Percentiles rank a stretch among this genome's conserved stretches.
Conservation (phyloP, 2,113 vertebrate genomes). For the Trogon melanurus region DNA sequence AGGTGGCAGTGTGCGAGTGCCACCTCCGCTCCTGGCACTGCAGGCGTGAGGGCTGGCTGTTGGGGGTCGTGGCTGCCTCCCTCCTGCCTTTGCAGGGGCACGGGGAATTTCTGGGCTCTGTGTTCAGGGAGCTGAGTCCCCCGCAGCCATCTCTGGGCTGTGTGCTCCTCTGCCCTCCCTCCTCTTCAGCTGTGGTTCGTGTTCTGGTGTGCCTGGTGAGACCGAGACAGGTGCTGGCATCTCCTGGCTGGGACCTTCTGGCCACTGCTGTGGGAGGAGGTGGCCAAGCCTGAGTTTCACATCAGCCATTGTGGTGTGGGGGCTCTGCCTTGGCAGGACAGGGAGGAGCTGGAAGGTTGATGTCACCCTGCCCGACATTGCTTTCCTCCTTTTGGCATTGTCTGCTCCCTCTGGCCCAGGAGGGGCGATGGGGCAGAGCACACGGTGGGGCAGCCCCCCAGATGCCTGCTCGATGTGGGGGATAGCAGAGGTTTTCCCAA, state of each 20-base stretch:
- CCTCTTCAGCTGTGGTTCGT: fast-evolving
- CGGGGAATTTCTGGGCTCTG: background rate
- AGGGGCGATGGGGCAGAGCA: background rate
- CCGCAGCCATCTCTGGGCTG: background rate
- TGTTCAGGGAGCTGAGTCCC: background rate
- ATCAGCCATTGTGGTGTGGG: fast-evolving
- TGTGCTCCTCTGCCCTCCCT: background rate
- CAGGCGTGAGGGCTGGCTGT: background rate
- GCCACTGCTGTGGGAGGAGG: background rate
- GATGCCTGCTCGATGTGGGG: too few relatives aligned
- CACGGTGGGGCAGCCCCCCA: background rate
- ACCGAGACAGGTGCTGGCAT: fast-evolving
- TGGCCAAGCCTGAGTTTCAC: background rate
- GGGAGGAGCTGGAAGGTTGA: background rate
- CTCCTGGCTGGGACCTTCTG: background rate
- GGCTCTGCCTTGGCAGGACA: background rate
- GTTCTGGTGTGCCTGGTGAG: too few relatives aligned
- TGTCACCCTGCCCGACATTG: background rate
- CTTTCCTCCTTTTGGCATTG: background rate
- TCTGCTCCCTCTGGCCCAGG: background rate
- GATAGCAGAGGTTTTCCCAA: too few relatives aligned
- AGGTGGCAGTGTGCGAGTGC: background rate
- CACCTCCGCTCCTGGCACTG: background rate
- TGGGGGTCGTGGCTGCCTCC: background rate
- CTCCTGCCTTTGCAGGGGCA: background rate